phyloP scores from a whole-genome alignment of 1,140 invertebrate genomes.

The Octopus sinensis region DNA sequence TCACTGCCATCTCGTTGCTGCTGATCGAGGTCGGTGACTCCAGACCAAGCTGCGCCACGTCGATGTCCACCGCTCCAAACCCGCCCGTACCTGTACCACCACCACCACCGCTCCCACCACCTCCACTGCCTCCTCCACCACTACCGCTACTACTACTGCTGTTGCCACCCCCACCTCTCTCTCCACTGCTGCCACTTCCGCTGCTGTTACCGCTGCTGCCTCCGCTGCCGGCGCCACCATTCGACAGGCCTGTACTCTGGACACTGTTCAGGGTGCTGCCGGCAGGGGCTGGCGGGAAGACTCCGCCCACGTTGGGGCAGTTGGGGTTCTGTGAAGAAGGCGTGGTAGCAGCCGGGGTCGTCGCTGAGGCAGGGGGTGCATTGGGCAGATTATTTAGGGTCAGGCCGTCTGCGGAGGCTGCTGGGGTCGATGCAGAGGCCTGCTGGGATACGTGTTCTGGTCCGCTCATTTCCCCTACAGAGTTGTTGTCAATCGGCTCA shows the following conservation, averaged over 20 bases:
- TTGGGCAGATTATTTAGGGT: no score
- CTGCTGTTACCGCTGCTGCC: no score
- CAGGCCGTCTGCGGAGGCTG: no score
- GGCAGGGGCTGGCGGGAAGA: conserved; percentile 34
- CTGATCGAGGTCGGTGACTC: conserved; percentile 84
- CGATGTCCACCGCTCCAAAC: conserved; percentile 74
- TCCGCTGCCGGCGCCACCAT: no score
- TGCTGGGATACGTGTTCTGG: no score
- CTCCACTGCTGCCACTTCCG: no score
- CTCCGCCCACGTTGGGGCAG: conserved; percentile 32
- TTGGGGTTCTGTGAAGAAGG: conserved; percentile 24
- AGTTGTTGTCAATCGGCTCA: conserved; percentile 38
- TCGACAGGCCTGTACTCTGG: conserved; percentile 30
- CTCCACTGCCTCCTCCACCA: no score
- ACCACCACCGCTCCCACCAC: no score
- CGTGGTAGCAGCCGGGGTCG: conserved; percentile 14
- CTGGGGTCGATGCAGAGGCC: no score
- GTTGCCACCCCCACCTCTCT: not conserved
- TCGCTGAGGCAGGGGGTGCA: no score
- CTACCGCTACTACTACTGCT: not conserved
- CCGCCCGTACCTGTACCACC: no score
- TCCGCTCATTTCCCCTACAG: conserved; percentile 15
- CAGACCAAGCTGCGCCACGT: conserved; percentile 73
- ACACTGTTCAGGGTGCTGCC: conserved; percentile 34
- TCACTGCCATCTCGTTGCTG: conserved; percentile 72